Evolutionary conservation across 2,888 invertebrate genomes (phyloP).

Genomic region (Cataglyphis cursor): DNA sequence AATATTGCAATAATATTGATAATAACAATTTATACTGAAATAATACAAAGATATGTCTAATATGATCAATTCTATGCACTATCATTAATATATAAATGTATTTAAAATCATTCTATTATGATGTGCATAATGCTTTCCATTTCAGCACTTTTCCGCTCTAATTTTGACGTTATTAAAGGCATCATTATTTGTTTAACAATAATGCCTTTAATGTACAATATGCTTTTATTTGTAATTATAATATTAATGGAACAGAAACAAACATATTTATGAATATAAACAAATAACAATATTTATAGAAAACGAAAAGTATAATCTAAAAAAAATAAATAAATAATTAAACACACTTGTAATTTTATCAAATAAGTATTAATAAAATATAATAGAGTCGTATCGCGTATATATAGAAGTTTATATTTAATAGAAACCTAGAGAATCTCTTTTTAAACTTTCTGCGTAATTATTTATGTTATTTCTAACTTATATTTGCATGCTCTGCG

Average conservation of each 20-base stretch:
- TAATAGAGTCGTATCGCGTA: neutral
- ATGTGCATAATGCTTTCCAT: neutral
- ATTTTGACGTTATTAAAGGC: neutral
- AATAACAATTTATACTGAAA: conserved; percentile 15
- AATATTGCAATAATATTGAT: conserved; percentile 3
- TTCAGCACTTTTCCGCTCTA: neutral
- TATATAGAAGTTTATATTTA: neutral
- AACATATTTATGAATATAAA: neutral
- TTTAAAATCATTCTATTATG: neutral
- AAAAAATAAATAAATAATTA: neutral
- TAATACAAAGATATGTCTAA: conserved; percentile 28
- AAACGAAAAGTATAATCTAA: neutral
- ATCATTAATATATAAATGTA: neutral
- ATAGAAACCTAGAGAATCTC: neutral
- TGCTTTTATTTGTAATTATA: neutral
- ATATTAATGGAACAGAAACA: neutral
- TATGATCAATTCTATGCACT: neutral
- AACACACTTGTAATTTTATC: neutral
- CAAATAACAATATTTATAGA: neutral
- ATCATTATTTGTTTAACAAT: neutral
- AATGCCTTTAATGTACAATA: neutral
- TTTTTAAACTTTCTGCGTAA: neutral
- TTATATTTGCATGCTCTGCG: neutral
- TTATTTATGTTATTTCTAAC: conserved; percentile 25
- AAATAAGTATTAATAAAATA: neutral